Conservation (phyloP, 2,888 invertebrate species). For the Anagyrus pseudococci region DNA sequence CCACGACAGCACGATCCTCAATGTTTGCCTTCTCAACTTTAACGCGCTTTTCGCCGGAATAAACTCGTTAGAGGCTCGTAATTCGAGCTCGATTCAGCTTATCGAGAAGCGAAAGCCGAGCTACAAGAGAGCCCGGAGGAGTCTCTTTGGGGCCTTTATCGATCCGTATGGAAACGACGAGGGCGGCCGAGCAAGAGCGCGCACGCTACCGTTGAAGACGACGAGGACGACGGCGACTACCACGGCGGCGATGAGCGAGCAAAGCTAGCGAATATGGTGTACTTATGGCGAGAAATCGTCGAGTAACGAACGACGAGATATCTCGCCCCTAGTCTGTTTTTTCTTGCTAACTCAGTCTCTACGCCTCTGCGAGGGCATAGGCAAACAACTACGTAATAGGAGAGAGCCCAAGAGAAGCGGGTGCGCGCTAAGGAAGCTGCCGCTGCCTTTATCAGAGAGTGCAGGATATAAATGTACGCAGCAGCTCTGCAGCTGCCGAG, state of each 20-base stretch:
- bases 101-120: not conserved
- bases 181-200: not conserved
- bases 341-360: not conserved
- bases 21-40: not conserved
- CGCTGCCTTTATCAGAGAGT: not conserved
- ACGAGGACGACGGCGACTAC: no score
- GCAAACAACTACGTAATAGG: not conserved
- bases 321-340: no score
- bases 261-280: no score
- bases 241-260: no score
- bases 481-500: not conserved
- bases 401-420: not conserved
- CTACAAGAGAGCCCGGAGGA: no score
- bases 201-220: no score
- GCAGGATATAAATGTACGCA: not conserved
- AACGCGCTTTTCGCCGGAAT: not conserved
- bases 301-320: no score
- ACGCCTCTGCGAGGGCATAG: not conserved
- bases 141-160: conserved; percentile 16
- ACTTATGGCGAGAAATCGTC: no score
- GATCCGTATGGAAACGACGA: conserved; percentile 26
- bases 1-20: conserved; percentile 32
- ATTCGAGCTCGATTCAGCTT: no score
- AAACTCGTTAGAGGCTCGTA: not conserved
- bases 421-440: not conserved